phyloP scores from a whole-genome alignment of 2,797 vertebrate species.

The Sebastes minor region DNA sequence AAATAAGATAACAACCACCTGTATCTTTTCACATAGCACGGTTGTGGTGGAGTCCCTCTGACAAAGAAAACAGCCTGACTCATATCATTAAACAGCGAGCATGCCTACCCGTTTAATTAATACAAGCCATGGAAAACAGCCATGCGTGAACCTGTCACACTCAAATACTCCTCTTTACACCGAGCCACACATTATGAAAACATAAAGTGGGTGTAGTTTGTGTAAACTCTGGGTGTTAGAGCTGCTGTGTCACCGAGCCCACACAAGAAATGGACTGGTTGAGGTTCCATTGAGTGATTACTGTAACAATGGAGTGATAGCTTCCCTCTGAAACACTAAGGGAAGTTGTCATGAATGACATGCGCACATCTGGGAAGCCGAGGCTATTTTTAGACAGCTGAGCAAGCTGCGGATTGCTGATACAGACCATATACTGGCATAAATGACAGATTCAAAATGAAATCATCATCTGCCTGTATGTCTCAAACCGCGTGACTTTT shows the following conservation, averaged over 20 bases:
- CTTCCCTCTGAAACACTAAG: conserved; percentile 34
- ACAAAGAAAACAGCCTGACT: conserved; percentile 35
- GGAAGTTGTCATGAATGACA: conserved; percentile 40
- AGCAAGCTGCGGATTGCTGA: background rate
- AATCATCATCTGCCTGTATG: background rate
- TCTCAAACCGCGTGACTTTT: background rate
- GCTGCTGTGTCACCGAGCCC: conserved; percentile 52
- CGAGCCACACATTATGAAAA: conserved; percentile 34
- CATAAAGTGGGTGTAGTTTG: conserved; percentile 44
- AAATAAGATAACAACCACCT: background rate
- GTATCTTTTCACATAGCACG: background rate
- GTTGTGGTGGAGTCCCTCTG: conserved; percentile 26
- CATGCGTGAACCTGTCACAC: background rate
- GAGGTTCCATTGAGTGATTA: conserved; percentile 29
- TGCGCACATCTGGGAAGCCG: conserved; percentile 25
- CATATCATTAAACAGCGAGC: conserved; percentile 16
- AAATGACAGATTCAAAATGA: background rate
- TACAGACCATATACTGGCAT: background rate
- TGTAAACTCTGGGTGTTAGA: conserved; percentile 19
- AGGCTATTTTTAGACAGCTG: conserved; percentile 32
- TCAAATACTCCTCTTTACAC: conserved; percentile 28
- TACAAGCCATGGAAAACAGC: conserved; percentile 2
- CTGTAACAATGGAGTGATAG: conserved; percentile 43
- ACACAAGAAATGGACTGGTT: conserved; percentile 7
- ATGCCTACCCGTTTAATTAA: conserved; percentile 11